Evolutionary conservation across 2,113 vertebrate species (phyloP).

Genomic region (Oryzias curvinotus): DNA sequence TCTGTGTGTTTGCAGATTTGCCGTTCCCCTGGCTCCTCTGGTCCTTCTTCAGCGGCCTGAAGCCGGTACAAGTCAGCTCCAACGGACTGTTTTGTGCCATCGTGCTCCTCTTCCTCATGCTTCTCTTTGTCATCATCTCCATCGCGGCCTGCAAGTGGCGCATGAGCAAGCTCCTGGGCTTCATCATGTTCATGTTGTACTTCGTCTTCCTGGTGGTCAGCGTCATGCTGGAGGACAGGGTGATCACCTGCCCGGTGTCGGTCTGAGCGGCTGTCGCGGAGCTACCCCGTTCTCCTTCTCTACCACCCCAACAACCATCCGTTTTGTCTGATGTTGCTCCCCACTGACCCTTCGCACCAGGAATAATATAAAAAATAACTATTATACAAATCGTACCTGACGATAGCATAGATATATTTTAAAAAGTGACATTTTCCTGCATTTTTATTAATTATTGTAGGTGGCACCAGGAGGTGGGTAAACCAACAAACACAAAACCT

Average conservation of each 20-base stretch:
- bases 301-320: conserved; percentile 25
- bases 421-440: conserved; percentile 7
- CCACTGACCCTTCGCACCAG: conserved; percentile 29
- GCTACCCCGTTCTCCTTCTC: conserved; percentile 1
- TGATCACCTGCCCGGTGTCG: conserved; percentile 87
- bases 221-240: conserved; percentile 91
- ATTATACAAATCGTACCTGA: conserved; percentile 9
- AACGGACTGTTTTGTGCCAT: conserved; percentile 96
- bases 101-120: conserved; percentile 96
- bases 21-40: conserved; percentile 92
- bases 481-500: conserved; percentile 28
- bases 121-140: conserved; percentile 93
- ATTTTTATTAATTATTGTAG: conserved; percentile 28
- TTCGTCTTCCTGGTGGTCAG: conserved; percentile 92
- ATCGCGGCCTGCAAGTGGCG: conserved; percentile 94
- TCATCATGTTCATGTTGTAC: conserved; percentile 93
- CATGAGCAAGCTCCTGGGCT: conserved; percentile 95
- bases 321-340: conserved; percentile 36
- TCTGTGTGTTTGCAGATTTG: conserved; percentile 76
- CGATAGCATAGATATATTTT: conserved; percentile 1
- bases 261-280: conserved; percentile 72
- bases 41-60: conserved; percentile 74
- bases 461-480: conserved; percentile 15
- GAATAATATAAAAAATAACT: conserved; percentile 17
- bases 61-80: conserved; percentile 88